Evolutionary conservation across 2,888 invertebrate genomes (phyloP).

Genomic region (Bombyx huttoni): DNA sequence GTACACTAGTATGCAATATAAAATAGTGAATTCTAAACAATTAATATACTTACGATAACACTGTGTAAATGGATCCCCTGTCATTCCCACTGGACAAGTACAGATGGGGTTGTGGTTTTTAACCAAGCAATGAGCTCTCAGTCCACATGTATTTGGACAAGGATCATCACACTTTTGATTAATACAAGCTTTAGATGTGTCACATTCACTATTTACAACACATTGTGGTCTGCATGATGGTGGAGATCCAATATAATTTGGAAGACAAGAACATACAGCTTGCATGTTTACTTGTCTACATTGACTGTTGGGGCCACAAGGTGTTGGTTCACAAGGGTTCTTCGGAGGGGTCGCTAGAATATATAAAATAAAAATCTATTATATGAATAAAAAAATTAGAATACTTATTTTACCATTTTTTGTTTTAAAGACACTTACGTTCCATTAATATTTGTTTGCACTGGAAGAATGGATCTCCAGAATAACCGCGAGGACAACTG

Average conservation of each 20-base stretch:
- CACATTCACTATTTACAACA: conserved; percentile 89
- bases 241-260: conserved; percentile 83
- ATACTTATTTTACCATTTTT: neutral
- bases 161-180: conserved; percentile 91
- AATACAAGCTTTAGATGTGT: conserved; percentile 84
- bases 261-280: conserved; percentile 88
- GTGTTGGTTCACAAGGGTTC: conserved; percentile 86
- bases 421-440: conserved; percentile 27
- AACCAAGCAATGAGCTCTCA: conserved; percentile 85
- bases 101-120: conserved; percentile 91
- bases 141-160: conserved; percentile 89
- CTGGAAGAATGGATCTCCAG: conserved; percentile 87
- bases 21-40: neutral
- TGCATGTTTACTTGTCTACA: conserved; percentile 84
- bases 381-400: neutral
- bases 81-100: conserved; percentile 86
- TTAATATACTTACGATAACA: conserved; percentile 77
- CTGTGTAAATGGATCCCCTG: conserved; percentile 88
- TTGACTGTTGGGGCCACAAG: conserved; percentile 91
- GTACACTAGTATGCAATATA: neutral
- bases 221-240: conserved; percentile 89
- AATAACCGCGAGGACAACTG: conserved; percentile 80
- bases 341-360: conserved; percentile 53
- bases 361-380: conserved; percentile 1
- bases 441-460: conserved; percentile 72